phyloP scores from a whole-genome alignment of 35 echinoderm and acorn worm species.

The Apostichopus japonicus region DNA sequence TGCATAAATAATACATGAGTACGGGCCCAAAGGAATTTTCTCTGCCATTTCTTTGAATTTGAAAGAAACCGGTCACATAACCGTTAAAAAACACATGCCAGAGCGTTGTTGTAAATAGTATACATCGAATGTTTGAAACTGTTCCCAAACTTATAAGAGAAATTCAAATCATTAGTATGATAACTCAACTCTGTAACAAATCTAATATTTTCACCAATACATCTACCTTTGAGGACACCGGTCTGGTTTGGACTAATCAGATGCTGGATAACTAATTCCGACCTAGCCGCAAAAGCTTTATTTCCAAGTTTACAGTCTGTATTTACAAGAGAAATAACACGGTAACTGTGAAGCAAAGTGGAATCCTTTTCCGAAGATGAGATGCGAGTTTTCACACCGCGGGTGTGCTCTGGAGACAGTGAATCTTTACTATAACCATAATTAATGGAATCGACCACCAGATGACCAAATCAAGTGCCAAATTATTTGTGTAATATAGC shows the following conservation, averaged over 20 bases:
- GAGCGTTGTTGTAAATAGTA: conserved; percentile 21
- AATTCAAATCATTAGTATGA: neutral
- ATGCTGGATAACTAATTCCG: neutral
- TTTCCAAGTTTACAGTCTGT: conserved; percentile 1
- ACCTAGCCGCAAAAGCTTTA: conserved; percentile 24
- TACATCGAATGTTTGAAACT: conserved; percentile 31
- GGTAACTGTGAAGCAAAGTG: conserved; percentile 1
- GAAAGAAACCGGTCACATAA: conserved; percentile 16
- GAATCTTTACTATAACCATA: neutral
- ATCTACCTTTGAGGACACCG: conserved; percentile 22
- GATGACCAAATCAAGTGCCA: neutral
- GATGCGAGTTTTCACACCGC: neutral
- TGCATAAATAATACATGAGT: neutral
- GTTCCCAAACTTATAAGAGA: conserved; percentile 47
- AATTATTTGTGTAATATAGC: conserved; percentile 36
- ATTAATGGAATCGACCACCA: conserved; percentile 16
- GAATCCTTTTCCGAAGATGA: neutral
- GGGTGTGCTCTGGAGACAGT: neutral
- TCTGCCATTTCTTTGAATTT: conserved; percentile 30
- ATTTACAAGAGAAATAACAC: conserved; percentile 25
- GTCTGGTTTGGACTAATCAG: neutral
- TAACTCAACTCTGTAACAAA: conserved; percentile 13
- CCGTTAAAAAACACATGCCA: conserved; percentile 17
- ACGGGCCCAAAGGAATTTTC: neutral
- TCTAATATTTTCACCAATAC: conserved; percentile 34